Evolutionary conservation across 2,888 invertebrate genomes (phyloP).

Genomic region (Rhabditoides inermis): DNA sequence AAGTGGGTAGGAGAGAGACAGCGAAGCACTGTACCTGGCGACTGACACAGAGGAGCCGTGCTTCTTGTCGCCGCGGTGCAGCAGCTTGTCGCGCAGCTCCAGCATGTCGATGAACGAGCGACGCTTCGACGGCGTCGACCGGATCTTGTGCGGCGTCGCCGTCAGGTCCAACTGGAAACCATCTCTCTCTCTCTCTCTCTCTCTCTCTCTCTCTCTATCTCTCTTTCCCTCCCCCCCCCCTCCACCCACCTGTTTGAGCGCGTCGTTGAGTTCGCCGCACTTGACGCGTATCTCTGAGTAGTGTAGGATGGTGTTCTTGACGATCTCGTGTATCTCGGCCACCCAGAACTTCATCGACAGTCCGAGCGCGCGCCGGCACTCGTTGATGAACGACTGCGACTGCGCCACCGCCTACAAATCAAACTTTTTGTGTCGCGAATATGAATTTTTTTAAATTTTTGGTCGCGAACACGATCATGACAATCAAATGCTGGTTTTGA

Average conservation of each 20-base stretch:
- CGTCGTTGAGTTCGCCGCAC: slow-evolving; percentile 51
- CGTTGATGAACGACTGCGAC: slow-evolving; percentile 52
- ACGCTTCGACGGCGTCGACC: slow-evolving; percentile 50
- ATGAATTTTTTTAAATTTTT: neutral
- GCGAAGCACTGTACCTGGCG: slow-evolving; percentile 37
- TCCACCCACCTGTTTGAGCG: slow-evolving; percentile 45
- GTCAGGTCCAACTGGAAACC: slow-evolving; percentile 47
- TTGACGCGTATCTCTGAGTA: slow-evolving; percentile 51
- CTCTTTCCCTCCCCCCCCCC: too few relatives aligned
- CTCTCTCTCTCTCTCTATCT: too few relatives aligned
- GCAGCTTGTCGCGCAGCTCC: slow-evolving; percentile 48
- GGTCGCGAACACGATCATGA: neutral
- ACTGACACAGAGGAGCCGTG: slow-evolving; percentile 49
- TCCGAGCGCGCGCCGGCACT: slow-evolving; percentile 51
- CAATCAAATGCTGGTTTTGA: too few relatives aligned
- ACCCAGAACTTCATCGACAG: slow-evolving; percentile 54
- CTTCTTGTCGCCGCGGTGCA: slow-evolving; percentile 39
- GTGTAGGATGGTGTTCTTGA: slow-evolving; percentile 52
- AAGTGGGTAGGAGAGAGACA: slow-evolving; percentile 5
- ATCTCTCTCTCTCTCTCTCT: neutral
- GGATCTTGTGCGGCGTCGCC: slow-evolving; percentile 52
- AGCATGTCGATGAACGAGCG: slow-evolving; percentile 51
- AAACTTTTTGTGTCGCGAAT: neutral
- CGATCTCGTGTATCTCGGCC: slow-evolving; percentile 52
- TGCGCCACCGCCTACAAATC: slow-evolving; percentile 46